These are phyloP conservation scores for Bombus soroeensis DNA, from an alignment of 1,140 invertebrate genomes.

Conservation along the genomic window DNA sequence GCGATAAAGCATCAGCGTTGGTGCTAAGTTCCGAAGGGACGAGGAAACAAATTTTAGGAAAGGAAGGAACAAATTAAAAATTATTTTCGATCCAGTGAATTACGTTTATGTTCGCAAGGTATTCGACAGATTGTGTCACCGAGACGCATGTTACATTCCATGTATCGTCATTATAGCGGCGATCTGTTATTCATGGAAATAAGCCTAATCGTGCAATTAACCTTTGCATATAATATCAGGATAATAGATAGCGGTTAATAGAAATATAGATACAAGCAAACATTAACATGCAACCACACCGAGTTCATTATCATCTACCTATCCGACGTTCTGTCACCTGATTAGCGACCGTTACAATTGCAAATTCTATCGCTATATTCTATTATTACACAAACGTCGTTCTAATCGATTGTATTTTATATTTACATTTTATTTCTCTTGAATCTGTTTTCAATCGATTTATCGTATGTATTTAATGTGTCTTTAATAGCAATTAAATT, in stretches of 20 bases:
- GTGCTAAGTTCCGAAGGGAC: too few species aligned
- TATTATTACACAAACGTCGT: not conserved
- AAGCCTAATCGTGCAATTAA: conserved; percentile 14
- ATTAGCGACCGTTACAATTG: not conserved
- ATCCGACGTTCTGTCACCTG: not conserved
- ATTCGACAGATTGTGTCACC: not conserved
- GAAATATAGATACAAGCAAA: not conserved
- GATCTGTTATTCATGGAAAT: conserved; percentile 29
- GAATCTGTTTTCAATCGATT: not conserved
- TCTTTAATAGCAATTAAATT: not conserved
- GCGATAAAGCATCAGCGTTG: too few species aligned
- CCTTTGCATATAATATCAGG: not conserved
- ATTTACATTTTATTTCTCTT: not conserved
- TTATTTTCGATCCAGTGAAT: not conserved
- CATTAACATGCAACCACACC: not conserved
- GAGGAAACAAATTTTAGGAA: too few species aligned
- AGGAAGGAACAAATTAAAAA: not conserved
- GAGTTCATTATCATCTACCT: conserved; percentile 16
- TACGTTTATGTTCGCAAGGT: not conserved
- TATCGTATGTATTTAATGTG: not conserved
- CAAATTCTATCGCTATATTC: not conserved
- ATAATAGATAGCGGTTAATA: not conserved
- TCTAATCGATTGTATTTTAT: too few species aligned
- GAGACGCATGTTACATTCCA: not conserved
- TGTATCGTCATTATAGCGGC: not conserved